A percentile compares a stretch with the other conserved stretches of the same genome.
Evolutionary conservation across 1,140 invertebrate genomes (phyloP).

Genomic region (Drosophila arizonae): DNA sequence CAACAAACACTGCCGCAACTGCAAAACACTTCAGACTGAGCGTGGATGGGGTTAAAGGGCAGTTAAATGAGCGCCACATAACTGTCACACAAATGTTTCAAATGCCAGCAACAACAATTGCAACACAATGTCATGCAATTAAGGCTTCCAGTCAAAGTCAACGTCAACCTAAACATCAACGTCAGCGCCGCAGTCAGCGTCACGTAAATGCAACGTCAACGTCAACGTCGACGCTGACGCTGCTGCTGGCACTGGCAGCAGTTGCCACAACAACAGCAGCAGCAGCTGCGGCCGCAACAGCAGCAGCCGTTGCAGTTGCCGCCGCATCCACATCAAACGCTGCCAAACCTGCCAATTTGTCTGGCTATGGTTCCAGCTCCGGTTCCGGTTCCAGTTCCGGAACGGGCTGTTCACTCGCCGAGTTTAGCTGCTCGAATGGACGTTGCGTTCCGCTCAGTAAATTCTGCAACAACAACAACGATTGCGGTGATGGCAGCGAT

Average conservation of each 20-base stretch:
- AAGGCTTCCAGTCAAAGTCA: conserved; percentile 51
- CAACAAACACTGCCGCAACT: conserved; percentile 35
- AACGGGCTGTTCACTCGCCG: conserved; percentile 87
- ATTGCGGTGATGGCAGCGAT: conserved; percentile 93
- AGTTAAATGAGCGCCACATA: conserved; percentile 63
- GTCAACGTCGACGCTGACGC: conserved; percentile 48
- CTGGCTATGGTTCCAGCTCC: conserved; percentile 30
- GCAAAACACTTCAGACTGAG: conserved; percentile 60
- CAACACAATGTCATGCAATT: conserved; percentile 74
- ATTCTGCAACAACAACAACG: conserved; percentile 92
- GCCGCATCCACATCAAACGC: conserved; percentile 43
- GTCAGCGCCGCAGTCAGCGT: conserved; percentile 43
- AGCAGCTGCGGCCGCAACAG: conserved; percentile 18
- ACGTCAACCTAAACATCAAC: conserved; percentile 44
- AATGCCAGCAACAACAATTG: conserved; percentile 45
- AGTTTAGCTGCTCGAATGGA: conserved; percentile 91
- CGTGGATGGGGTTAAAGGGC: conserved; percentile 46
- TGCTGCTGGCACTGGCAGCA: conserved; percentile 50
- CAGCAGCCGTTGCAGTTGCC: conserved; percentile 28
- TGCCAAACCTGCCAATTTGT: conserved; percentile 44
- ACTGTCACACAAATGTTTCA: conserved; percentile 65
- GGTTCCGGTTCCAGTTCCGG: conserved; percentile 25
- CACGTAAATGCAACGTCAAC: conserved; percentile 52
- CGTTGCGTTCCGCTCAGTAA: conserved; percentile 91
- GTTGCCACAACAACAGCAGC: conserved; percentile 17